phyloP scores from a whole-genome alignment of 2,888 invertebrate species.

The Chironomus riparius region DNA sequence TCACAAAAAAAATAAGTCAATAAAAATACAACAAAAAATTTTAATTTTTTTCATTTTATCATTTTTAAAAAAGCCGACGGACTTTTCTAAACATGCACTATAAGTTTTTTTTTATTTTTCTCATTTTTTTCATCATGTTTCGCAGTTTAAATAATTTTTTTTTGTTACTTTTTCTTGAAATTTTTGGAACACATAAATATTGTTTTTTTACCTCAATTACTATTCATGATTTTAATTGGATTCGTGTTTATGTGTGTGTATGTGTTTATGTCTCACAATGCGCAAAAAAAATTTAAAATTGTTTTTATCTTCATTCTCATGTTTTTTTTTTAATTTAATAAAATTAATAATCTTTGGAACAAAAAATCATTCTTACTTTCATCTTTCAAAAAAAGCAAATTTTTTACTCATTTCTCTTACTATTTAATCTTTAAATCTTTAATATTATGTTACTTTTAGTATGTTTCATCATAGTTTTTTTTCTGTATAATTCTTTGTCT shows the following conservation, averaged over 20 bases:
- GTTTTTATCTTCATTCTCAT: not conserved
- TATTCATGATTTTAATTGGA: constrained; percentile 9
- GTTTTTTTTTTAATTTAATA: not conserved
- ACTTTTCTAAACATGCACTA: constrained; percentile 26
- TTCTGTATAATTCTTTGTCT: not conserved
- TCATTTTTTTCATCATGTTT: constrained; percentile 10
- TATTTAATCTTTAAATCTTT: not conserved
- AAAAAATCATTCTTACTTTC: not conserved
- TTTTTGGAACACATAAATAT: constrained; percentile 26
- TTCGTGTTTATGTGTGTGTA: not conserved
- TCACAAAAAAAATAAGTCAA: not conserved
- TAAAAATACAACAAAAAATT: not conserved
- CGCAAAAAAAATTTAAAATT: not conserved
- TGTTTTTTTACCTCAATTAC: constrained; percentile 12
- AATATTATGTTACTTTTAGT: not conserved
- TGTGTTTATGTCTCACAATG: constrained; percentile 6
- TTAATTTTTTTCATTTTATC: constrained; percentile 11
- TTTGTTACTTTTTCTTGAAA: not conserved
- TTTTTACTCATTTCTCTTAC: not conserved
- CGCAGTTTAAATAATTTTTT: constrained; percentile 20
- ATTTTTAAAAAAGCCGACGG: constrained; percentile 27
- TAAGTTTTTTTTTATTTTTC: constrained; percentile 19
- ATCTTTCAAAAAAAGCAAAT: not conserved
- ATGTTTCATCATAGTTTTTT: no score
- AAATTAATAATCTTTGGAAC: not conserved